Conservation (phyloP, 2,797 vertebrate species). For the Fistularia commersonii region DNA sequence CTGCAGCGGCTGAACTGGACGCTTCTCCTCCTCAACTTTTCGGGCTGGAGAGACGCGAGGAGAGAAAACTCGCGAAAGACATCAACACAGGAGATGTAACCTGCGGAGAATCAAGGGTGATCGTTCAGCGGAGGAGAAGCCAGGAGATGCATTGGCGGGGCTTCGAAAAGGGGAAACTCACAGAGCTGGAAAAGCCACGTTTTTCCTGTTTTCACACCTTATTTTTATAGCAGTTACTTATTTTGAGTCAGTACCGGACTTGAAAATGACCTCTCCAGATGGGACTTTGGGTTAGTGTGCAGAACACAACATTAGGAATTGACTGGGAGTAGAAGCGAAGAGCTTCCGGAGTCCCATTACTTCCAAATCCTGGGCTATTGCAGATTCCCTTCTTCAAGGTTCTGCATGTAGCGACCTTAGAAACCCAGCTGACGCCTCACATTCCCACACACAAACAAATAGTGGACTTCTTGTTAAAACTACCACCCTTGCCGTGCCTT, state of each 20-base stretch:
- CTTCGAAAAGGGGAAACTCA: no score
- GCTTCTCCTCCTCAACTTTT: conserved; percentile 81
- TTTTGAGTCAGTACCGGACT: no score
- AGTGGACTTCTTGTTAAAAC: no score
- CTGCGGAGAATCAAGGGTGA: conserved; percentile 60
- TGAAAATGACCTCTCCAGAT: background rate
- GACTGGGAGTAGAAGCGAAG: conserved; percentile 16
- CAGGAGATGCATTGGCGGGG: no score
- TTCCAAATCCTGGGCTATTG: background rate
- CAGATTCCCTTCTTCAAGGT: no score
- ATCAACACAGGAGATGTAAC: conserved; percentile 70
- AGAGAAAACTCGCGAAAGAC: conserved; percentile 84
- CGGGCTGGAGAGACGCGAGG: conserved; percentile 78
- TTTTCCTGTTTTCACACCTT: no score
- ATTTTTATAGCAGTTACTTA: no score
- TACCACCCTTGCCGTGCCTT: no score
- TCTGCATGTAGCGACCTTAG: no score
- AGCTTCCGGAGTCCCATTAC: conserved; percentile 28
- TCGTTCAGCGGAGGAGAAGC: conserved; percentile 1
- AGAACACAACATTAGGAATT: conserved; percentile 21
- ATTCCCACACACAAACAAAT: no score
- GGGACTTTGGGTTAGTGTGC: conserved; percentile 1
- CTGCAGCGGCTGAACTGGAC: conserved; percentile 63
- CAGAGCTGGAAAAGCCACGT: background rate
- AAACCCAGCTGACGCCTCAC: no score